Base-by-base conservation (phyloP, 2,797 vertebrate genomes). In the Sparidentex hasta region DNA sequence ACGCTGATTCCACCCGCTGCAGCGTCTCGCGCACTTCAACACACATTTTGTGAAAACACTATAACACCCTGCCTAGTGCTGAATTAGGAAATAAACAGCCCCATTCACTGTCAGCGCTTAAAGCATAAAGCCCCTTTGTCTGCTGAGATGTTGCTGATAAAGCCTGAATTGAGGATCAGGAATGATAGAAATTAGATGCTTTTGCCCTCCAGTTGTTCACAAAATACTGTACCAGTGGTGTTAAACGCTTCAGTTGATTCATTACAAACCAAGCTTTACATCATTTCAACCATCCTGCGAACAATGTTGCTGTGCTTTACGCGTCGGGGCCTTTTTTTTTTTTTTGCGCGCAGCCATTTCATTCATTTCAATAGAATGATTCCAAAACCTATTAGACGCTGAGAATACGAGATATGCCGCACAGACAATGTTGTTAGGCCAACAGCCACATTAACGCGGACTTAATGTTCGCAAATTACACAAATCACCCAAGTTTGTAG, bases 11-110 rank as follows among this genome's bases (percentile, higher is more conserved):
- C 62, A 77, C 66, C 55, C 76, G 58, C 68, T 44, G 71, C 68
- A 23, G 74, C 50, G 48, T 29, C 64, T 65, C 52, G 56, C 72
- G 38, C 65, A 18, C 75, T 64, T n/a, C 29, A 11, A 70, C 78
- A 81, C 76, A 76, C 68, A 70, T 78, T 78, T 69, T 67, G 62
- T 65, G 64, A 65, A 77, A 84, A 66, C 70, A 27, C 44, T n/a
- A 67, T 38, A 16, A 82, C 58, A 69, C 67, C 41, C 54, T 18
- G 25, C 61, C 61, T 21, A 3, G n/a, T 7, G 12, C 57, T 6
- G 71, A 56, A 48, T 81, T 54, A 52, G 62, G 68, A 82, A 76
- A 87, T 68, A 71, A 86, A 78, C 68, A 77, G 56, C 29, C 58
- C 58, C 23, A 54, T 80, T 83, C 72, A 38, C 55, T 55, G 43